Percentiles rank a stretch among this genome's conserved stretches.
Conservation (phyloP, 1,140 invertebrate genomes). For the Procambarus virginalis region DNA sequence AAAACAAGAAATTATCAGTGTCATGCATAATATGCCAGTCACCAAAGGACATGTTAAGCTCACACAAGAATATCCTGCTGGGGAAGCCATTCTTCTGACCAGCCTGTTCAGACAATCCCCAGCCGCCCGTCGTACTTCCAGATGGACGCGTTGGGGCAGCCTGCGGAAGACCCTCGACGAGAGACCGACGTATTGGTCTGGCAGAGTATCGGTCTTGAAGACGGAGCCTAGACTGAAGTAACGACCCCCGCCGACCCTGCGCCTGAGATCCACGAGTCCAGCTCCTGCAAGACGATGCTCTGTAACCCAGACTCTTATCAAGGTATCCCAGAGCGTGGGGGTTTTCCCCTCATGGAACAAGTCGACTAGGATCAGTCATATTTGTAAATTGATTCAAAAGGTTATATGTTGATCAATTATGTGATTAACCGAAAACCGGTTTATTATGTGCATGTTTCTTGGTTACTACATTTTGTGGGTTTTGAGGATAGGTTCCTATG, state of each 20-base stretch:
- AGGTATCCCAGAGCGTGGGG: too few species aligned
- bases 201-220: not conserved
- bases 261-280: slow-evolving; percentile 14
- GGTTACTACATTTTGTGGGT: too few species aligned
- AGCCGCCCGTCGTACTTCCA: slow-evolving; percentile 30
- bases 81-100: slow-evolving; percentile 6
- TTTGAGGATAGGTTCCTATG: too few species aligned
- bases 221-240: slow-evolving; percentile 48
- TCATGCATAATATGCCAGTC: too few species aligned
- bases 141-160: slow-evolving; percentile 16
- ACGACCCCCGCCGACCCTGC: slow-evolving; percentile 9
- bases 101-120: slow-evolving; percentile 7
- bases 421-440: too few species aligned
- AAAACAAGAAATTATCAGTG: too few species aligned
- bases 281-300: not conserved
- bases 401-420: too few species aligned
- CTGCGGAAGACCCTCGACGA: slow-evolving; percentile 21
- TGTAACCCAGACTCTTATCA: too few species aligned
- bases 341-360: too few species aligned
- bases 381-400: too few species aligned
- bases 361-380: too few species aligned
- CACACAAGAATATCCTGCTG: slow-evolving; percentile 49
- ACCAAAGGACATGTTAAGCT: not conserved
- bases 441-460: too few species aligned
- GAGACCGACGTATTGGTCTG: not conserved